Percentiles rank a stretch among this genome's conserved stretches.
phyloP scores from a whole-genome alignment of 1,140 invertebrate species.

The Ceratosolen solmsi region DNA sequence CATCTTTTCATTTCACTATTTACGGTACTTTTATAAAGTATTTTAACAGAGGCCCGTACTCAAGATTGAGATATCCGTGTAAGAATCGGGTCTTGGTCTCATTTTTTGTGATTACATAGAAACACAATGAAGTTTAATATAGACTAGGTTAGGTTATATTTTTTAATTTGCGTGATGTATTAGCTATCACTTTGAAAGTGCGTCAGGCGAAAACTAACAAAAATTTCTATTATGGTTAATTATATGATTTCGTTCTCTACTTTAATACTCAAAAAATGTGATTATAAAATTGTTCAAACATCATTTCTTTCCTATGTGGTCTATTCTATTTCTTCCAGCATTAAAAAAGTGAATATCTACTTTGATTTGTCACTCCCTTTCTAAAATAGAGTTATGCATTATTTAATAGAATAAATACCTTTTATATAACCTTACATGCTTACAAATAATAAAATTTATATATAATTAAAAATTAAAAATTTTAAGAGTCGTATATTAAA shows the following conservation, averaged over 20 bases:
- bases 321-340: constrained; percentile 6
- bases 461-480: too few species aligned
- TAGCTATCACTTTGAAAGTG: constrained; percentile 32
- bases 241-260: background rate
- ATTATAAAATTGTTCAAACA: constrained; percentile 13
- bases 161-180: constrained; percentile 56
- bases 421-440: background rate
- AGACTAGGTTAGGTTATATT: constrained; percentile 61
- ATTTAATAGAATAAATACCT: background rate
- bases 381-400: background rate
- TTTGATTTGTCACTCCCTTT: background rate
- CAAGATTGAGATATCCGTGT: constrained; percentile 60
- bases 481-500: too few species aligned
- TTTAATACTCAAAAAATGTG: constrained; percentile 4
- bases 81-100: constrained; percentile 68
- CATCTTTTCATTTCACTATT: constrained; percentile 36
- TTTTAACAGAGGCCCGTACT: constrained; percentile 62
- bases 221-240: constrained; percentile 14
- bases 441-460: too few species aligned
- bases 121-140: constrained; percentile 59
- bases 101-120: constrained; percentile 71
- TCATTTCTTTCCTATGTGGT: constrained; percentile 4
- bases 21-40: constrained; percentile 62
- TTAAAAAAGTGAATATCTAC: background rate
- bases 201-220: constrained; percentile 27